Evolutionary conservation across 2,797 vertebrate species (phyloP), one percentile per base, ranked within the genome.

Genomic region (Chloroceryle inda): DNA sequence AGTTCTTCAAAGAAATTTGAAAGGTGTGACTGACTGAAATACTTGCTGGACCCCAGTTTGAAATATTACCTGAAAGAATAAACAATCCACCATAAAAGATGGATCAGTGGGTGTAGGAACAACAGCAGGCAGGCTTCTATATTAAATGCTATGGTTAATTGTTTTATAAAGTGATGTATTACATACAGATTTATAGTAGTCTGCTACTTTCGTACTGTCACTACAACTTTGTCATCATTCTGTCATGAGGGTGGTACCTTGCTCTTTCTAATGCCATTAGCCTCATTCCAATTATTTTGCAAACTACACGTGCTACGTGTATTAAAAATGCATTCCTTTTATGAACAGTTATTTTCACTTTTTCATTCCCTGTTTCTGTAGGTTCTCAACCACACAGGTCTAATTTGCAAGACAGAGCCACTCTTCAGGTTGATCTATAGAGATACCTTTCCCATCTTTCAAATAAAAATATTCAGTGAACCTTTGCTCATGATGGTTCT

Each of bases 191-290:
- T 59, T 50, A 14, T 33, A 42, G 11, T 17, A 18, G 13, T 33
- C 35, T 83, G 20, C 35, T 81, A 26, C 35, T 69, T 58, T 85
- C 19, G n/a, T 58, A 17, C 19, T 50, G 20, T 40, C 58, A 27
- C 55, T 35, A 33, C 37, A 80, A 31, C 26, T 44, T 67, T 53
- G 7, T 13, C 38, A 75, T 44, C 37, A 23, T 83, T 62, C 83
- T 72, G 0, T 53, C 2, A 1, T 9, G 17, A 14, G 67, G 59
- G 12, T 7, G 8, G 17, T 38, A 67, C 9, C 6, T 66, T 63
- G 7, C 11, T 81, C 24, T 68, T 63, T 58, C 56, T 40, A 62
- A 69, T 6, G 1, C 9, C 19, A 10, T 8, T 53, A 78, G 7
- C 8, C 27, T 89, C 45, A 45, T 42, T 76, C 11, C 29, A 76